Percentiles rank a stretch among this genome's conserved stretches.
Evolutionary conservation across 2,797 vertebrate genomes (phyloP).

Genomic region (Megalops cyprinoides): DNA sequence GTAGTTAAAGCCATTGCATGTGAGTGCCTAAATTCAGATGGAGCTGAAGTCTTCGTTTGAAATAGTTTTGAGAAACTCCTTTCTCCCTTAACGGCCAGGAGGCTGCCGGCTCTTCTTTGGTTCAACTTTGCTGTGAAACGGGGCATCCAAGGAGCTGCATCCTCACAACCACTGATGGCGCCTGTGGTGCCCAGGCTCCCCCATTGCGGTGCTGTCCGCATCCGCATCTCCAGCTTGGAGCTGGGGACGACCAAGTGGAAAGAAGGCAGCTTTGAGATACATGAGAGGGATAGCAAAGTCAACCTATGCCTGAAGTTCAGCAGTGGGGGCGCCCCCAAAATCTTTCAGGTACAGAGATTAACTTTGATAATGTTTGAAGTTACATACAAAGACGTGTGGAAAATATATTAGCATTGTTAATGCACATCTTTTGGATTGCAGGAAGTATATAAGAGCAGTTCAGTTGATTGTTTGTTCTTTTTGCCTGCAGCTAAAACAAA

Average conservation of each 20-base stretch:
- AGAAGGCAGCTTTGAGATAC: conserved; percentile 93
- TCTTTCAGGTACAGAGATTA: conserved; percentile 85
- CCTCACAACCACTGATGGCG: conserved; percentile 66
- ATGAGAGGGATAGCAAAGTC: conserved; percentile 93
- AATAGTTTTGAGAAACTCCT: too few relatives aligned
- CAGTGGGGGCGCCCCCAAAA: conserved; percentile 83
- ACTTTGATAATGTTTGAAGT: too few relatives aligned
- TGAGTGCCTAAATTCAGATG: too few relatives aligned
- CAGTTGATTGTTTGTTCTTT: background rate
- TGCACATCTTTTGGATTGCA: too few relatives aligned
- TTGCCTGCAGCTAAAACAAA: conserved; percentile 85
- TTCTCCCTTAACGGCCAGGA: too few relatives aligned
- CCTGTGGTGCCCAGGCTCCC: conserved; percentile 83
- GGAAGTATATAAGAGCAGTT: too few relatives aligned
- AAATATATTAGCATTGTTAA: too few relatives aligned
- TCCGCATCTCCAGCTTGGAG: conserved; percentile 85
- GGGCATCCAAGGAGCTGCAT: conserved; percentile 8
- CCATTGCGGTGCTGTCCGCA: conserved; percentile 74
- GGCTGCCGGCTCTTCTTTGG: too few relatives aligned
- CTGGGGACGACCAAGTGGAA: conserved; percentile 92
- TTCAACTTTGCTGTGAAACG: conserved; percentile 47
- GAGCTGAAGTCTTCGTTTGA: too few relatives aligned
- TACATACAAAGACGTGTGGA: too few relatives aligned
- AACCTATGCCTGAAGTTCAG: conserved; percentile 87
- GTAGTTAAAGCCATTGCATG: too few relatives aligned